A percentile compares a stretch with the other conserved stretches of the same genome.
Evolutionary conservation across 2,888 invertebrate genomes (phyloP).

Genomic region (Baronia brevicornis): DNA sequence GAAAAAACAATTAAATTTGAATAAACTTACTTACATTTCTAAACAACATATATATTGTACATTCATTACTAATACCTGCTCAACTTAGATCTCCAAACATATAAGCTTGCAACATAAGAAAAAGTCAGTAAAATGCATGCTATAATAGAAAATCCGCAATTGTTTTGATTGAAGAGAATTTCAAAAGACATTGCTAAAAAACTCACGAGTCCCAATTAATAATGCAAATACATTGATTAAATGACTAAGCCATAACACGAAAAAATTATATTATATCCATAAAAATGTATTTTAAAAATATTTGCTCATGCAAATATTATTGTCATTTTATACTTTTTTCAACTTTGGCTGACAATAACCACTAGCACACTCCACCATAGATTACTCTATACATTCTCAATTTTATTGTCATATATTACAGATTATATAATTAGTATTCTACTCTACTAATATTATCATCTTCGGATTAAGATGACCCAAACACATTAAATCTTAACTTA

Average conservation of each 20-base stretch:
- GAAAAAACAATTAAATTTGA: constrained; percentile 40
- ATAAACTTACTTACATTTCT: constrained; percentile 2
- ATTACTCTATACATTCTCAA: too few relatives aligned
- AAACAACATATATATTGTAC: neutral
- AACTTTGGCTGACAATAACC: too few relatives aligned
- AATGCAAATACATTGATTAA: neutral
- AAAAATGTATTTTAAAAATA: too few relatives aligned
- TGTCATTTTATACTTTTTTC: too few relatives aligned
- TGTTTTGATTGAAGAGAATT: constrained; percentile 35
- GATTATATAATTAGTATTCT: too few relatives aligned
- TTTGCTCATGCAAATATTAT: too few relatives aligned
- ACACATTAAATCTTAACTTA: too few relatives aligned
- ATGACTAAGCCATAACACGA: neutral
- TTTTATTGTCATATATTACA: too few relatives aligned
- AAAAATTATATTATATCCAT: too few relatives aligned
- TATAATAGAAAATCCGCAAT: constrained; percentile 78
- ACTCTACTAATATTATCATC: too few relatives aligned
- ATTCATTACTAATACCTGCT: constrained; percentile 74
- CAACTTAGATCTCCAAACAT: constrained; percentile 87
- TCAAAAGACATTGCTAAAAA: constrained; percentile 15
- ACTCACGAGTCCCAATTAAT: neutral
- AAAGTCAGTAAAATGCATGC: constrained; percentile 86
- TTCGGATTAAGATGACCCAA: too few relatives aligned
- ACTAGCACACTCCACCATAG: too few relatives aligned
- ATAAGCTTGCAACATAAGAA: constrained; percentile 90